Evolutionary conservation across 1,140 invertebrate genomes (phyloP).

Genomic region (Globodera rostochiensis): DNA sequence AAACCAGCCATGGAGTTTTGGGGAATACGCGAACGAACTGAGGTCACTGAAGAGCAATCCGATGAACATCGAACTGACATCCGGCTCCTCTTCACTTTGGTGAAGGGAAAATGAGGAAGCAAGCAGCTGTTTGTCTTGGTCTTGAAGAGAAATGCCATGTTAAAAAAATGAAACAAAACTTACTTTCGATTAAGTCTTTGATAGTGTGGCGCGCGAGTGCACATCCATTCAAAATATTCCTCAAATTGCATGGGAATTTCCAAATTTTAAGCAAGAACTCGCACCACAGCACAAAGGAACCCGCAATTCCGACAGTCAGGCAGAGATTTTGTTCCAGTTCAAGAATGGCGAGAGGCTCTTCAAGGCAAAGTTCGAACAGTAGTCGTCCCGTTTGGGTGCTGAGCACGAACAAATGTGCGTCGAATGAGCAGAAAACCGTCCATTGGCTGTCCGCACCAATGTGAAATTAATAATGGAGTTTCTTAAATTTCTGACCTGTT

Average conservation of each 20-base stretch:
- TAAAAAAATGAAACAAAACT: background rate
- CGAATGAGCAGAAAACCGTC: slow-evolving; percentile 26
- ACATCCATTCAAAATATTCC: background rate
- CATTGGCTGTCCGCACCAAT: slow-evolving; percentile 17
- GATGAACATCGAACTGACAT: background rate
- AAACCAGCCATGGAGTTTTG: slow-evolving; percentile 23
- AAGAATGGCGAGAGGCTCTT: slow-evolving; percentile 16
- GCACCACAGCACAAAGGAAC: slow-evolving; percentile 12
- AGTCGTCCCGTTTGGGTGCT: slow-evolving; percentile 27
- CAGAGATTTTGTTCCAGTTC: slow-evolving; percentile 19
- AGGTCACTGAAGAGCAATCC: slow-evolving; percentile 30
- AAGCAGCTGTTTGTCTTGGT: slow-evolving; percentile 19
- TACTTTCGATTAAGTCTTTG: background rate
- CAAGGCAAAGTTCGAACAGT: slow-evolving; percentile 13
- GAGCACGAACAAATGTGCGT: slow-evolving; percentile 29
- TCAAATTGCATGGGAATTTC: background rate
- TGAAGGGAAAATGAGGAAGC: background rate
- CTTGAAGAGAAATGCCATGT: background rate
- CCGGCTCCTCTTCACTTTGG: background rate
- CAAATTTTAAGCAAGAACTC: background rate
- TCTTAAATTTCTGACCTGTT: slow-evolving; percentile 8
- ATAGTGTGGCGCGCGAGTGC: background rate
- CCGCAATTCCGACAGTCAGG: slow-evolving; percentile 14
- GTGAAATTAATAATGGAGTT: background rate
- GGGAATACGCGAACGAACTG: slow-evolving; percentile 5